Conservation (phyloP, 2,888 invertebrate species). For the Eueremaeus valkanovi region DNA sequence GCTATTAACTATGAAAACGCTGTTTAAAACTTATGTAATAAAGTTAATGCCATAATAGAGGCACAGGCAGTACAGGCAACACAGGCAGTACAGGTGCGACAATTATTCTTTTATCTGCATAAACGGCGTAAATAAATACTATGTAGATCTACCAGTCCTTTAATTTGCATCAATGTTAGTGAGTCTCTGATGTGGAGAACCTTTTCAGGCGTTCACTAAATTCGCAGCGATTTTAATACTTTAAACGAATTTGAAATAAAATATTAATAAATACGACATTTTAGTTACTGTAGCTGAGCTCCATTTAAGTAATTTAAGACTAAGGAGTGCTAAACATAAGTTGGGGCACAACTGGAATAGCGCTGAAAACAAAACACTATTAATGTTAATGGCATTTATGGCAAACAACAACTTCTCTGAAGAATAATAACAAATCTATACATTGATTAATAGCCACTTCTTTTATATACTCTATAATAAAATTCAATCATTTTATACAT, state of each 20-base stretch:
- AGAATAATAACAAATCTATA: too few relatives aligned
- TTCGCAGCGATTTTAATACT: not conserved
- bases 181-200: conserved; percentile 10
- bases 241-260: not conserved
- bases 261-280: not conserved
- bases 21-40: not conserved
- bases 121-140: not conserved
- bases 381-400: too few relatives aligned
- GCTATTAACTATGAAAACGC: not conserved
- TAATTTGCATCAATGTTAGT: not conserved
- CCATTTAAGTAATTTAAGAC: not conserved
- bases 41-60: not conserved
- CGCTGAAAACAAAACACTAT: too few relatives aligned
- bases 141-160: not conserved
- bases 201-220: not conserved
- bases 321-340: too few relatives aligned
- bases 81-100: not conserved
- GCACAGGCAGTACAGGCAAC: not conserved
- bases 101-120: not conserved
- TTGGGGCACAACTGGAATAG: too few relatives aligned
- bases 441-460: too few relatives aligned
- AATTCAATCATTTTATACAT: too few relatives aligned
- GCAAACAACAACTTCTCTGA: too few relatives aligned
- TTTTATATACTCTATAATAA: too few relatives aligned
- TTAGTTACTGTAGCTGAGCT: not conserved